phyloP scores from a whole-genome alignment of 2,797 vertebrate species.

The Karalla daura region DNA sequence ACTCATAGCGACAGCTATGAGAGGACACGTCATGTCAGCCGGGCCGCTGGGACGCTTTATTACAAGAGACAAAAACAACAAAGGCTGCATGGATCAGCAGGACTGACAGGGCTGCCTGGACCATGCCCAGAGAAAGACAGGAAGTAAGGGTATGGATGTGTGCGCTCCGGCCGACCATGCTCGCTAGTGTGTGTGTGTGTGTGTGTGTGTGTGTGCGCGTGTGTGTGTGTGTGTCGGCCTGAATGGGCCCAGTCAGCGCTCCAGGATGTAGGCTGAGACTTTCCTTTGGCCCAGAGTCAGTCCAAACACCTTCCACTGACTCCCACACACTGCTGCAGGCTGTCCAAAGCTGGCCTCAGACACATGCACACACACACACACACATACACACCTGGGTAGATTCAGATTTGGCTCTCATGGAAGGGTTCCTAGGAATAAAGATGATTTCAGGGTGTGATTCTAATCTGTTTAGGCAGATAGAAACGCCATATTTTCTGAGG shows the following conservation, averaged over 20 bases:
- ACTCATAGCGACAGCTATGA: conserved; percentile 7
- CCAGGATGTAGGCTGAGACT: conserved; percentile 47
- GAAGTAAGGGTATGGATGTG: neutral
- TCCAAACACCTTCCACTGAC: conserved; percentile 52
- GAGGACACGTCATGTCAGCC: conserved; percentile 20
- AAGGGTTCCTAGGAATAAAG: conserved; percentile 4
- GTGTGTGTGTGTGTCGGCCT: conserved; percentile 9
- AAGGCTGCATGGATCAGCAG: conserved; percentile 7
- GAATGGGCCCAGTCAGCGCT: conserved; percentile 38
- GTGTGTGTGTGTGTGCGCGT: conserved; percentile 4
- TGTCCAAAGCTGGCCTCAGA: conserved; percentile 26
- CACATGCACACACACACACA: neutral
- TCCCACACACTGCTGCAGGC: conserved; percentile 42
- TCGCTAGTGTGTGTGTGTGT: conserved; percentile 8
- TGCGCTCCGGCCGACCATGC: conserved; percentile 14
- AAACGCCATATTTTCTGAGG: conserved; percentile 2
- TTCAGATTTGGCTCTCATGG: conserved; percentile 1
- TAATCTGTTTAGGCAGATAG: conserved; percentile 16
- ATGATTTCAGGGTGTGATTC: conserved; percentile 14
- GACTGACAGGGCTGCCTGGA: conserved; percentile 10
- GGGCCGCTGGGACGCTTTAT: neutral
- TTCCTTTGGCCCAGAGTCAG: conserved; percentile 48
- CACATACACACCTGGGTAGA: neutral
- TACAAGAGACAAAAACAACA: conserved; percentile 8
- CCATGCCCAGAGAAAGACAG: neutral